Base-by-base conservation (phyloP, 2,797 vertebrate species). In the Sebastes trivittatus region DNA sequence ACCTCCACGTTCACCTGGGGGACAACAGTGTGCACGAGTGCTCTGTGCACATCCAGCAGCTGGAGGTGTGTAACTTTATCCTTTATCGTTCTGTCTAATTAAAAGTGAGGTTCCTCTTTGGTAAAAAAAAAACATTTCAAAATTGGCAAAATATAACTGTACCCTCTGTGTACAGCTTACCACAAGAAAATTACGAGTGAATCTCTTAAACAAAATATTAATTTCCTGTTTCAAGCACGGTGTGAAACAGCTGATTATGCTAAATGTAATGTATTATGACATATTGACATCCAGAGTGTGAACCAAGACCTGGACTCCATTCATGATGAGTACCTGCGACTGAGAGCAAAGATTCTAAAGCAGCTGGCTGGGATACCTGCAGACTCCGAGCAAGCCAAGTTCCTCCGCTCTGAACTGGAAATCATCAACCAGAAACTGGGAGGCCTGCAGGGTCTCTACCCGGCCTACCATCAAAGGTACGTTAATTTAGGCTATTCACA, bases 381-480 rank as follows among this genome's bases (percentile, higher is more conserved):
- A 46, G 97, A 97, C 56, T 96, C 95, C 0, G 97, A 99, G 69
- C 97, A 99, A 77, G 96, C 97, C 73, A 96, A 92, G 88, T 99
- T 97, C 83, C 95, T 99, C 34, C 96, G 96, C 58, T 93, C 95
- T 4, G 98, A 99, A 84, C 95, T 99, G 67, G 96, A 96, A 22
- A 93, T 96, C 54, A 95, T 99, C 7, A 97, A 97, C 92, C 95
- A 96, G 80, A 98, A 98, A 88, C 92, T 99, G 78, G 95, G 96
- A 84, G 96, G 94, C 29, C 95, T 99, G 87, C 96, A 97, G 71
- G 95, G 96, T 10, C 97, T 98, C 77, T 97, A 98, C 77, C 87
- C 95, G 22, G 93, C 94, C 74, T 99, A 99, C 90, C 81, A 96
- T 77, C 96, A 98, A 77, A 98, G 98, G 98, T 98, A 94, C 85